Base-by-base conservation (phyloP, 2,888 invertebrate species). In the Syrista parreyssii region DNA sequence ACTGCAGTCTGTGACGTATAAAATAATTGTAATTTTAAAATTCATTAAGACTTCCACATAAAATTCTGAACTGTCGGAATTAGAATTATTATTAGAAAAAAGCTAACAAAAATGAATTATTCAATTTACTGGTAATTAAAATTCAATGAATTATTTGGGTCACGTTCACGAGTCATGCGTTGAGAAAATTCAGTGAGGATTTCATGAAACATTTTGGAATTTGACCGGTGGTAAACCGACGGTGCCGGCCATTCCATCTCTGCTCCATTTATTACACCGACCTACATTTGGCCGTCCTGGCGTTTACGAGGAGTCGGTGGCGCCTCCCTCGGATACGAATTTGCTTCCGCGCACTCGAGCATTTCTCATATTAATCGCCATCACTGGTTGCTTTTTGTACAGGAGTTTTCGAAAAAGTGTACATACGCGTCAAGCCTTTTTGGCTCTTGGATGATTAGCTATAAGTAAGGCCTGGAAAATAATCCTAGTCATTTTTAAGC, bases 251-350 rank as follows among this genome's bases (percentile, higher is more conserved):
- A 23, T 55, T 55, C 31, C 71, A 15, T 23, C 71, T 33, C 71
- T 33, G 71, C 33, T 31, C 71, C 71, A 31, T 71, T 71, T 71
- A 71, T 71, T 33, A 71, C 71, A 9, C 31, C 71, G 71, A 71
- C 71, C 71, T 71, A 71, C 71, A 71, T 71, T 71, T 55, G 15
- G 55, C 55, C 55, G 55, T 23, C 55, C 55, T 55, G 55, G 55
- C 55, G 55, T 55, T 55, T 55, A 55, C 55, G 55, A 55, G 55
- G 23, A 55, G 55, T 9, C 23, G 23, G 23, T 23, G 23, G 9
- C 23, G 55, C 55, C 55, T 55, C 55, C 9, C 55, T 55, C 2
- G 55, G 55, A 55, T 55, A 23, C 23, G 55, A 55, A 55, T 55
- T 40, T 15, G 55, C 55, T 23, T 55, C 15, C 55, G 55, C 55